Conservation (phyloP, 2,797 vertebrate species). For the Allobates femoralis region DNA sequence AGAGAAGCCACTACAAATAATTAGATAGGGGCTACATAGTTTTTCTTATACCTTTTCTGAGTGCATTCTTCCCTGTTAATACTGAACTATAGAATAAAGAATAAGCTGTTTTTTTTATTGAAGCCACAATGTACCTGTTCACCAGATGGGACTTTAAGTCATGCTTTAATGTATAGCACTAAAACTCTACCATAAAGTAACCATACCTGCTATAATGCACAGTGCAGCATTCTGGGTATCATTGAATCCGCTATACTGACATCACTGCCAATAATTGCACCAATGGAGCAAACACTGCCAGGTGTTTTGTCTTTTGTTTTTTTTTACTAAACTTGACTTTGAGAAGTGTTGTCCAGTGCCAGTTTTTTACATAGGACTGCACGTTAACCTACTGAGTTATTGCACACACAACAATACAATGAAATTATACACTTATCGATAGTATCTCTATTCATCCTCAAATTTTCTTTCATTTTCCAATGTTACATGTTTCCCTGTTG, state of each 20-base stretch:
- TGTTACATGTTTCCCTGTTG: no score
- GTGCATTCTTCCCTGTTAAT: not conserved
- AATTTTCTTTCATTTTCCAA: not conserved
- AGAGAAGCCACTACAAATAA: not conserved
- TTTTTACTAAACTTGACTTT: not conserved
- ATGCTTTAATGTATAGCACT: conserved; percentile 18
- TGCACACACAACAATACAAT: not conserved
- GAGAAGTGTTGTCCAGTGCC: no score
- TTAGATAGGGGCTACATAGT: not conserved
- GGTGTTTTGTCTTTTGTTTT: no score
- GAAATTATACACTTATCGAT: not conserved
- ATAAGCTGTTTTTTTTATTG: conserved; percentile 15
- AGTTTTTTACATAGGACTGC: not conserved
- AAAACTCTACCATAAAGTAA: conserved; percentile 13
- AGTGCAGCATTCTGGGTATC: not conserved
- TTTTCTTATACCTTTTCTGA: not conserved
- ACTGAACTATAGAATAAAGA: not conserved
- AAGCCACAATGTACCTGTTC: conserved; percentile 24
- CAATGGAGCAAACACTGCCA: not conserved
- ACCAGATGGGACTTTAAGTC: conserved; percentile 49
- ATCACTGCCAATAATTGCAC: not conserved
- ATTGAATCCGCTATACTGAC: not conserved
- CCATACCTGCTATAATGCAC: not conserved
- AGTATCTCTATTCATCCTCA: not conserved
- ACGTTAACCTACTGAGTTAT: not conserved